Conservation (phyloP, 2,888 invertebrate genomes). For the Ectropis crepuscularia region DNA sequence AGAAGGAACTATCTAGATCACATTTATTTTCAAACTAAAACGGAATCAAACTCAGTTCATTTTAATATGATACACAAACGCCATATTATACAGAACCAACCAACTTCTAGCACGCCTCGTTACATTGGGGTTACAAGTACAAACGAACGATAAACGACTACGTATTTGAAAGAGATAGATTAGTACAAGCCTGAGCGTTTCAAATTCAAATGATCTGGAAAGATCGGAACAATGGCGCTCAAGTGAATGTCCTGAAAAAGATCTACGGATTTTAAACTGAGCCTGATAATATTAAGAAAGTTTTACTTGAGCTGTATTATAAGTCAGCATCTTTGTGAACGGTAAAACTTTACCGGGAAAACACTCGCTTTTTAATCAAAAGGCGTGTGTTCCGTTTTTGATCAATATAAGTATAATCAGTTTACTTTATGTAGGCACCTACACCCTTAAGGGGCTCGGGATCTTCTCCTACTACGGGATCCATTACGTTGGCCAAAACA, state of each 20-base stretch:
- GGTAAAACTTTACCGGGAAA: not conserved
- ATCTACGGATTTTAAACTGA: constrained; percentile 2
- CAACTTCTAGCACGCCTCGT: not conserved
- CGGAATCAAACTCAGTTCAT: not conserved
- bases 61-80: no score
- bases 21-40: not conserved
- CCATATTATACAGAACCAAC: not conserved
- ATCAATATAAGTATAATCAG: no score
- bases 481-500: no score
- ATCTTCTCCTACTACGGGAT: no score
- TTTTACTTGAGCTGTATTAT: not conserved
- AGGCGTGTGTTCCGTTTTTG: no score
- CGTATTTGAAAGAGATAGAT: constrained; percentile 4
- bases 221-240: not conserved
- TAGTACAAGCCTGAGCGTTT: not conserved
- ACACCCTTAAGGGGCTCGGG: no score
- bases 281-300: constrained; percentile 7
- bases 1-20: no score
- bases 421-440: no score
- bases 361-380: not conserved
- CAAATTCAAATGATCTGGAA: constrained; percentile 6
- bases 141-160: not conserved
- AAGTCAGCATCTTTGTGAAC: not conserved
- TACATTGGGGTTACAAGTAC: not conserved
- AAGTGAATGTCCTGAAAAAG: not conserved